These are phyloP conservation scores for Trichogramma dendrolimi DNA, from an alignment of 2,888 invertebrate species.

Conservation along the genomic window DNA sequence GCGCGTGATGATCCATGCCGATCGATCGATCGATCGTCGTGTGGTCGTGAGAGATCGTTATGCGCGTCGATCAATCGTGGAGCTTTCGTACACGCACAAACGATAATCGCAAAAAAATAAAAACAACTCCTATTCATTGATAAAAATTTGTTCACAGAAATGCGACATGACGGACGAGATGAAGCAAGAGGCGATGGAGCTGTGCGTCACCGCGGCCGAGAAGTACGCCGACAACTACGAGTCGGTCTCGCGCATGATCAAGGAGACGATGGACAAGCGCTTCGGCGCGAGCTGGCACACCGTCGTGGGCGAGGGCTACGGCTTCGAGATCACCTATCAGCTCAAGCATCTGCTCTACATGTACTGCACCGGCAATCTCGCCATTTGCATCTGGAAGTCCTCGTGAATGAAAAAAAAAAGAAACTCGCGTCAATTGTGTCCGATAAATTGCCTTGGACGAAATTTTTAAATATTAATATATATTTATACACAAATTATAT, in stretches of 20 bases:
- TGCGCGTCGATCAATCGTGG: too few species aligned
- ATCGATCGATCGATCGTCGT: too few species aligned
- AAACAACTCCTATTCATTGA: not conserved
- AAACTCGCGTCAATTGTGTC: not conserved
- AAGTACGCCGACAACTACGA: conserved; percentile 63
- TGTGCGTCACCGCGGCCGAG: conserved; percentile 65
- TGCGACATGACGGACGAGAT: conserved; percentile 67
- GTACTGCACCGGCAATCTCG: conserved; percentile 63
- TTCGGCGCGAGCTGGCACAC: conserved; percentile 68
- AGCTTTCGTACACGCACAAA: too few species aligned
- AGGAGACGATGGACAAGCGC: conserved; percentile 66
- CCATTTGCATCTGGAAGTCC: conserved; percentile 65
- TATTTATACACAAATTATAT: too few species aligned
- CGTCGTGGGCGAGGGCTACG: conserved; percentile 66
- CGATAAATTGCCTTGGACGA: too few species aligned
- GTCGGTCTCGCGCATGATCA: conserved; percentile 63
- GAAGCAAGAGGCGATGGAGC: conserved; percentile 62
- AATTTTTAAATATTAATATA: too few species aligned
- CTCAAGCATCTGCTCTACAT: conserved; percentile 59
- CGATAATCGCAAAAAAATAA: too few species aligned
- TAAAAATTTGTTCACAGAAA: conserved; percentile 34
- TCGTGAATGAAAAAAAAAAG: conserved; percentile 37
- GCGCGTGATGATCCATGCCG: too few species aligned
- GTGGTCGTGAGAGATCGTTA: too few species aligned
- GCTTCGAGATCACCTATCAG: conserved; percentile 65